A percentile compares a stretch with the other conserved stretches of the same genome.
Conservation (phyloP, 1,140 invertebrate species). For the Nymphalis io region DNA sequence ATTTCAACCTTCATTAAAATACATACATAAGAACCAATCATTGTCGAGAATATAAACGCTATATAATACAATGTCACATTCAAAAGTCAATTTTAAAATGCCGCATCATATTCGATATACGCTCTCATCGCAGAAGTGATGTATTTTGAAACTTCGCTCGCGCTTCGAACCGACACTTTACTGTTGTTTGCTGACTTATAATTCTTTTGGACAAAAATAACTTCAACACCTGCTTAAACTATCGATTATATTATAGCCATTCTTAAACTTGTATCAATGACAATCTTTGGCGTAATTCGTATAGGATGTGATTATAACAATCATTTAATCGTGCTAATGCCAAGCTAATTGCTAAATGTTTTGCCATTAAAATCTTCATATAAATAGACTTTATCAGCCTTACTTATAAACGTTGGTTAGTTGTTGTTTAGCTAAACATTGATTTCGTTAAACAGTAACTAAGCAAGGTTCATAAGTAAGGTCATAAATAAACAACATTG, state of each 20-base stretch:
- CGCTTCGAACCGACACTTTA: conserved; percentile 39
- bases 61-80: background rate
- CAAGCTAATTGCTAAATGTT: background rate
- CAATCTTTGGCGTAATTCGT: conserved; percentile 1
- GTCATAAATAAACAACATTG: no score
- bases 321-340: background rate
- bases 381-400: background rate
- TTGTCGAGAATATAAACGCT: no score
- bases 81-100: background rate
- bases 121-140: conserved; percentile 16
- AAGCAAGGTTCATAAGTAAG: no score
- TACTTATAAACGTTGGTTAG: background rate
- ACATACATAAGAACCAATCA: no score
- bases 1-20: no score
- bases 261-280: background rate
- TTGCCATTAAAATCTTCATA: background rate
- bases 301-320: background rate
- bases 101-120: background rate
- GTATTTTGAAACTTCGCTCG: conserved; percentile 56
- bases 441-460: no score
- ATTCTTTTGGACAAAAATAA: conserved; percentile 17
- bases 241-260: conserved; percentile 7
- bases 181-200: conserved; percentile 48
- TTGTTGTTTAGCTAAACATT: background rate
- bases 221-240: conserved; percentile 20